Base-by-base conservation (phyloP, 2,888 invertebrate species). In the Drosophila phalerata region DNA sequence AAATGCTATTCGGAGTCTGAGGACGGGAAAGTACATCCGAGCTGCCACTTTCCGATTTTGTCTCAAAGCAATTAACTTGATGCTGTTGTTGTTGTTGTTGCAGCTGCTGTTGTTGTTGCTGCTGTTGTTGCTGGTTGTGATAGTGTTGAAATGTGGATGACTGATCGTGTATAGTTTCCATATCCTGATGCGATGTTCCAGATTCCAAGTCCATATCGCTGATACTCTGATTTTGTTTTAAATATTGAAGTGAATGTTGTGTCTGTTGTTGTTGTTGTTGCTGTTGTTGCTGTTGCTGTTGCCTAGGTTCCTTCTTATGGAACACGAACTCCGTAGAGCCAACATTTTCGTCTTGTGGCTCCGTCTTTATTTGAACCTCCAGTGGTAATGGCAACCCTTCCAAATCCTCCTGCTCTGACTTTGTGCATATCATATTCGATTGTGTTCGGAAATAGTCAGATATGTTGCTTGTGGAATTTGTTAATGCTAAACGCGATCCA, bases 11-110 rank as follows among this genome's bases (percentile, higher is more conserved):
- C 0, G 93, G 93, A 2, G 92, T 92, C 60, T 91, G 92, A 15
- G 93, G 93, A 2, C 93, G 90, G 9, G 93, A 93, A 48, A 92
- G 86, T 5, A 92, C 91, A 45, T 92, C 93, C 5, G 92, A 92
- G 52, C 93, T 92, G 32, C 92, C 93, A 68, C 92, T 92, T 73
- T 93, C 93, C 3, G 93, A 93, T 73, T 92, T 93, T 0, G 92
- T 92, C 73, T 93, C 93, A 62, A 90, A 93, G 74, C 82, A 91
- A 56, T 89, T 92, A n/a, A 88, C 93, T 72, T 95, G 95, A 78
- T 94, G 93, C 83, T 93, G 94, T 80, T 94, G 94, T 34, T 92
- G 93, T 78, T 94, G 94, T 19, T 90, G 90, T 0, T 60, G 75
- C 8, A 66, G 71, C 0, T 42, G 42, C n/a, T n/a, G n/a, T 6